phyloP scores from a whole-genome alignment of 2,888 invertebrate species.

The Oxystoma pomonae region DNA sequence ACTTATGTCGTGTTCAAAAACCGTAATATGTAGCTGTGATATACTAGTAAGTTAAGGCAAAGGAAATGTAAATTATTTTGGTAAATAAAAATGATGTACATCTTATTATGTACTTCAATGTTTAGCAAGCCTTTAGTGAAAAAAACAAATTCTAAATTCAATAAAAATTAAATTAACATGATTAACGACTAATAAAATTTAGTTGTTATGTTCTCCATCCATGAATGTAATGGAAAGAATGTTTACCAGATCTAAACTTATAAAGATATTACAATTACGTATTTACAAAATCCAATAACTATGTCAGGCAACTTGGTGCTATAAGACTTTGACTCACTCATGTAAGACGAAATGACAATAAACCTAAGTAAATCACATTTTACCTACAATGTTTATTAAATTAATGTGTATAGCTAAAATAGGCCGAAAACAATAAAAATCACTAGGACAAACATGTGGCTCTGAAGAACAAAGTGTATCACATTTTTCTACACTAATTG shows the following conservation, averaged over 20 bases:
- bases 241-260: slow-evolving; percentile 86
- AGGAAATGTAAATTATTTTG: too few species aligned
- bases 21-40: too few species aligned
- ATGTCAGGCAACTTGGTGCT: slow-evolving; percentile 63
- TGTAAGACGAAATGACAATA: slow-evolving; percentile 75
- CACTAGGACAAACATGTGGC: slow-evolving; percentile 50
- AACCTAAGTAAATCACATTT: slow-evolving; percentile 77
- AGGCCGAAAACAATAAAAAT: slow-evolving; percentile 72
- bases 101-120: too few species aligned
- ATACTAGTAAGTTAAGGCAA: too few species aligned
- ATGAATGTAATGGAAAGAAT: slow-evolving; percentile 89
- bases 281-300: slow-evolving; percentile 70
- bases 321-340: slow-evolving; percentile 61
- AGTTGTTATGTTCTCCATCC: slow-evolving; percentile 93
- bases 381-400: slow-evolving; percentile 55
- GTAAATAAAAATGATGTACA: too few species aligned
- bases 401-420: slow-evolving; percentile 74
- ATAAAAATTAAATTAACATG: too few species aligned
- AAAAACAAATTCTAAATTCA: too few species aligned
- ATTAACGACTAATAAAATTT: too few species aligned
- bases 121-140: too few species aligned
- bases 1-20: too few species aligned
- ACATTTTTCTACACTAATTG: slow-evolving; percentile 66
- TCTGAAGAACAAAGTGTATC: slow-evolving; percentile 56
- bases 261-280: slow-evolving; percentile 83